phyloP scores from a whole-genome alignment of 2,888 invertebrate species.

The Parnassius mnemosyne region DNA sequence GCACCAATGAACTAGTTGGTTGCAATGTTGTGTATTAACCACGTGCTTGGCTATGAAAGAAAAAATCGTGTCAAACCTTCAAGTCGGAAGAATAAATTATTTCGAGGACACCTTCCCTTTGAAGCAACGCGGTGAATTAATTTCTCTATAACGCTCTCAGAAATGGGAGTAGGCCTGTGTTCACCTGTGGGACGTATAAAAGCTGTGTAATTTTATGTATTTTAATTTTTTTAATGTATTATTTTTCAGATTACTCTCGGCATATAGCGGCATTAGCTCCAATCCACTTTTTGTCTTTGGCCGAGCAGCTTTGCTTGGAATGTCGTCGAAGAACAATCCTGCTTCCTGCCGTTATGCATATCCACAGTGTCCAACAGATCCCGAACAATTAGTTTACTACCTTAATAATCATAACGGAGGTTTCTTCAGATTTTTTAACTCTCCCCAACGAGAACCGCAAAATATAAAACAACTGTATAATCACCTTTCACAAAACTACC shows the following conservation, averaged over 20 bases:
- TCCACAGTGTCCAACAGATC: slow-evolving; percentile 86
- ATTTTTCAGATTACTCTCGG: slow-evolving; percentile 77
- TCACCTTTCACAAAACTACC: slow-evolving; percentile 48
- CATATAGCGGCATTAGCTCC: slow-evolving; percentile 74
- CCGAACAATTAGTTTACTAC: slow-evolving; percentile 86
- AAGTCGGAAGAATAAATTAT: too few species aligned
- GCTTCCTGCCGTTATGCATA: slow-evolving; percentile 83
- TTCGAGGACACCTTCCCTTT: too few species aligned
- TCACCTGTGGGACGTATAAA: too few species aligned
- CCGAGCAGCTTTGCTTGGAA: slow-evolving; percentile 87
- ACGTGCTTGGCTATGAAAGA: too few species aligned
- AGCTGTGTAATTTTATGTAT: too few species aligned
- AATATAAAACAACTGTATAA: slow-evolving; percentile 65
- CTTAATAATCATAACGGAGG: slow-evolving; percentile 93
- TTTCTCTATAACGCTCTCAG: too few species aligned
- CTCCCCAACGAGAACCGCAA: slow-evolving; percentile 54
- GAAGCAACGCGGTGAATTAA: too few species aligned
- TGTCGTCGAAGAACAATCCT: slow-evolving; percentile 82
- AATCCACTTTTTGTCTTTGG: slow-evolving; percentile 88
- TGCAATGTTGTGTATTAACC: too few species aligned
- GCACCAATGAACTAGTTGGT: too few species aligned
- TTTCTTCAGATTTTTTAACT: slow-evolving; percentile 89
- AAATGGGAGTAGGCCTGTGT: too few species aligned
- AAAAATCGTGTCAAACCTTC: too few species aligned
- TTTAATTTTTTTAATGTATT: background rate